These are phyloP conservation scores for Lamproptera curius DNA, from an alignment of 2,888 invertebrate species.

Conservation along the genomic window DNA sequence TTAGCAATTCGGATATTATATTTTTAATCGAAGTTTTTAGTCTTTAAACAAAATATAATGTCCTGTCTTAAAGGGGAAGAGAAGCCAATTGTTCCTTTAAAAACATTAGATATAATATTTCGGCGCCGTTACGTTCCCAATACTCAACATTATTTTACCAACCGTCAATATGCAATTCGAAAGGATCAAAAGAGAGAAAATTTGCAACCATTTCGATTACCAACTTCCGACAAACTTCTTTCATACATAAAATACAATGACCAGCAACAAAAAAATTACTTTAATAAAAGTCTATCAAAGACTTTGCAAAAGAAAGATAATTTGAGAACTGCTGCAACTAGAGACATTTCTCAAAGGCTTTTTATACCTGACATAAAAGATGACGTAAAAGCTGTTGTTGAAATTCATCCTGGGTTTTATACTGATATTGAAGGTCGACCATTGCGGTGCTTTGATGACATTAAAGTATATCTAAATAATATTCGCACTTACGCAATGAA, in stretches of 20 bases:
- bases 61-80: conserved; percentile 52
- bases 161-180: conserved; percentile 52
- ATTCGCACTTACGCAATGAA: conserved; percentile 70
- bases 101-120: conserved; percentile 66
- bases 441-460: conserved; percentile 76
- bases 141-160: conserved; percentile 67
- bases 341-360: conserved; percentile 76
- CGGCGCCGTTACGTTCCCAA: conserved; percentile 65
- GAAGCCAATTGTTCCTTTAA: conserved; percentile 63
- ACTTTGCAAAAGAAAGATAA: conserved; percentile 63
- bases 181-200: conserved; percentile 35
- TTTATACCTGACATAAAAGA: conserved; percentile 76
- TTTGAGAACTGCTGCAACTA: conserved; percentile 57
- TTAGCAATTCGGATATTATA: neutral
- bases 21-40: neutral
- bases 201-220: conserved; percentile 51
- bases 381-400: conserved; percentile 77
- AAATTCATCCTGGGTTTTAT: conserved; percentile 82
- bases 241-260: conserved; percentile 71
- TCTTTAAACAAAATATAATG: conserved; percentile 33
- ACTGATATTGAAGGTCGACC: conserved; percentile 80
- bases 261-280: conserved; percentile 51
- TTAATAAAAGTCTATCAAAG: conserved; percentile 43
- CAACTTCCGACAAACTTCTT: conserved; percentile 61
- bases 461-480: conserved; percentile 76